Evolutionary conservation across 2,797 vertebrate species (phyloP), one percentile per base, ranked within the genome.

Genomic region (Diceros bicornis): DNA sequence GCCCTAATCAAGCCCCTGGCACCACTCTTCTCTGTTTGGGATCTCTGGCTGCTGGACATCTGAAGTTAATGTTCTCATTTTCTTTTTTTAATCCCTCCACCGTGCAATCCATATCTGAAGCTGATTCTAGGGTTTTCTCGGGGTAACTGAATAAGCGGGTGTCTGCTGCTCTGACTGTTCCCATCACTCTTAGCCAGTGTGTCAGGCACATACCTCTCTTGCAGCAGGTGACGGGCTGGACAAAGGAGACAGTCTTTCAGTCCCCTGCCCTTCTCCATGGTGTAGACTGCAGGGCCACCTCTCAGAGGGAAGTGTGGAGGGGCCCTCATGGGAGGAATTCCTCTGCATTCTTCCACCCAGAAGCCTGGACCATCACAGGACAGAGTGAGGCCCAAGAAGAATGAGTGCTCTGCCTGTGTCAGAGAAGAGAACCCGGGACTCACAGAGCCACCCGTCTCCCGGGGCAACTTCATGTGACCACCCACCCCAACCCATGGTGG

Each of bases 301-400:
- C 74, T 29, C 0, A 0, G 27, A 41, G 13, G 37, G 14, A 44
- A 37, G 55, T 17, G 14, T 27, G 9, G 68, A 23, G 4, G 6
- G 23, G 23, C 11, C n/a, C 41, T 55, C 17, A 0, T 0, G 16
- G 61, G 1, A 59, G 41, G 52, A 71, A 55, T 7, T 44, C 44
- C 85, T 78, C 87, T 23, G 25, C 8, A 44, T 8, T 37, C 87
- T 78, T 55, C 69, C 14, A 4, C 4, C n/a, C 32, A 21, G 89
- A 41, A 92, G 20, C 37, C 7, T 8, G 23, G 72, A 12, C 23
- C 61, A 7, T 29, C 29, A 2, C 9, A 0, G 25, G 41, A 47
- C 7, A 17, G 4, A 17, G 16, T 3, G 25, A 27, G 41, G 50
- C 13, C 81, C 32, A 29, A 0, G 7, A 2, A 29, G 59, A 37